Evolutionary conservation across 2,888 invertebrate genomes (phyloP), one percentile per base, ranked within the genome.

Genomic region (Julus scanicus): DNA sequence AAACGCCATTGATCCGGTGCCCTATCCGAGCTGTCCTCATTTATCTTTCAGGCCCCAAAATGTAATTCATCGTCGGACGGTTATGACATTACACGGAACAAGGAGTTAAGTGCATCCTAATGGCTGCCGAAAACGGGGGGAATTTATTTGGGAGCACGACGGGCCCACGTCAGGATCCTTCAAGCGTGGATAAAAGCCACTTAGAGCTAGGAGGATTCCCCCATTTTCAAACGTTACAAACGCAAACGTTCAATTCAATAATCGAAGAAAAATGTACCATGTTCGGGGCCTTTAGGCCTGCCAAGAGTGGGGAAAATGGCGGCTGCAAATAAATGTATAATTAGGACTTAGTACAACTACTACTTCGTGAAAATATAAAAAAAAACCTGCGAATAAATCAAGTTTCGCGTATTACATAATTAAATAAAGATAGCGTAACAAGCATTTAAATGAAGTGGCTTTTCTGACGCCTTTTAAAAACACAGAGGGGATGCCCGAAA

Each of bases 151-250:
- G 80, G 80, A 80, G 80, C 20, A 29, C 20, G 37, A 80, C 20
- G 20, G 37, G 80, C 20, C 20, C 20, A 15, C 6, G 80, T n/a
- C 20, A 29, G 80, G 80, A 29, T 80, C 80, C 37, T 8, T 80
- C 11, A 80, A 80, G 80, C 80, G 80, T 80, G 80, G 80, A 80
- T 80, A 80, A 80, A 80, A 80, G 80, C 80, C 80, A 80, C 80
- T 80, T 80, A 80, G 29, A 29, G 29, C 29, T 29, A 29, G 17
- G 20, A 8, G 37, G 20, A 80, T 80, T 80, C 80, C 20, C 48
- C 80, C 80, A 80, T 80, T 29, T 29, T 29, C 29, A 29, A 80
- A 17, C 80, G 48, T 29, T 29, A 80, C 80, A 13, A 8, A 8
- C 8, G 20, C 37, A 29, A 8, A 80, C 80, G 8, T 80, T 80